Conservation (phyloP, 2,888 invertebrate species). For the Andricus quercusramuli region DNA sequence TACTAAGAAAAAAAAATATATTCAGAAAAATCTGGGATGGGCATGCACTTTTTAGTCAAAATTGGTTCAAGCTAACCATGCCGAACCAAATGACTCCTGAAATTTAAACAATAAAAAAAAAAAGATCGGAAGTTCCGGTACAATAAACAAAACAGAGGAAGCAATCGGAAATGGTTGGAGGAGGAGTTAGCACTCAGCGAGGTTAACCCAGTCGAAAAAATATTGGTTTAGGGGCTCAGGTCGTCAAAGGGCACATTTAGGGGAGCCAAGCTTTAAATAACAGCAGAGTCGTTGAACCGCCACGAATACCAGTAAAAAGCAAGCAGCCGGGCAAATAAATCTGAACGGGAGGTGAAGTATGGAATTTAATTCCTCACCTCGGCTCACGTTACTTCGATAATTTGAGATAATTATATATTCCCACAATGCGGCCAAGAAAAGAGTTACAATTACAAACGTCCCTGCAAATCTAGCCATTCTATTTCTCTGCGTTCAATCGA, state of each 20-base stretch:
- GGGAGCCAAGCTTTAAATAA: constrained; percentile 61
- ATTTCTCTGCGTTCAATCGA: not conserved
- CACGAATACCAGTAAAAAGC: constrained; percentile 37
- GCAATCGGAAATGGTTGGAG: not conserved
- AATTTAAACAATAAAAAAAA: not conserved
- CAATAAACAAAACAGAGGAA: not conserved
- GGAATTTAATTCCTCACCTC: not conserved
- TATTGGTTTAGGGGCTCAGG: constrained; percentile 23
- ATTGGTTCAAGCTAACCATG: no score
- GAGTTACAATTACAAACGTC: not conserved
- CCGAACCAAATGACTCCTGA: not conserved
- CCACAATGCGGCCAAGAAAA: not conserved
- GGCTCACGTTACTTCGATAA: not conserved
- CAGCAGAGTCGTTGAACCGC: constrained; percentile 64
- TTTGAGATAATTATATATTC: not conserved
- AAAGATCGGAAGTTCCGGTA: not conserved
- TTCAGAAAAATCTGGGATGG: no score
- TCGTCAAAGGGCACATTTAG: constrained; percentile 51
- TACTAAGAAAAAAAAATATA: no score
- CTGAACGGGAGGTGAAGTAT: constrained; percentile 2
- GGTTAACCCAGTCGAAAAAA: constrained; percentile 31
- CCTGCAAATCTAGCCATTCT: not conserved
- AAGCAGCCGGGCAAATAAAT: constrained; percentile 22
- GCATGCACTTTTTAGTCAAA: no score
- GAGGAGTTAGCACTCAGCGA: not conserved